phyloP scores from a whole-genome alignment of 2,113 vertebrate genomes.

The Hypanus sabinus region DNA sequence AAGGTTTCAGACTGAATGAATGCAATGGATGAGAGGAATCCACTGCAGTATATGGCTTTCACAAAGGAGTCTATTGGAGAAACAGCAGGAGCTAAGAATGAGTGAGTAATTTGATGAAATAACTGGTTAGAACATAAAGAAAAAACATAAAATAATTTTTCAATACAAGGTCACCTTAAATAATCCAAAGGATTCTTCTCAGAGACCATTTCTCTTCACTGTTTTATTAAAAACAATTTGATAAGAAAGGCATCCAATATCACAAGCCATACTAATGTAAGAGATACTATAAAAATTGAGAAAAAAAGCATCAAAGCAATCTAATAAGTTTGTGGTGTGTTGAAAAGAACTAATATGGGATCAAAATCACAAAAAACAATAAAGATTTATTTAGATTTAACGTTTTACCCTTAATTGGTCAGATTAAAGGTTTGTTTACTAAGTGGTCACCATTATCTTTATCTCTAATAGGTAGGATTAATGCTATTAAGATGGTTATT shows the following conservation, averaged over 20 bases:
- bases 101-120: not conserved
- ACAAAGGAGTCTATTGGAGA: not conserved
- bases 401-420: too few species aligned
- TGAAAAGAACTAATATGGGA: not conserved
- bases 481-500: too few species aligned
- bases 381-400: too few species aligned
- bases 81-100: not conserved
- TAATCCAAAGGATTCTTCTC: not conserved
- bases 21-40: not conserved
- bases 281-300: not conserved
- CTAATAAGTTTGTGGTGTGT: not conserved
- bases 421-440: too few species aligned
- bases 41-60: not conserved
- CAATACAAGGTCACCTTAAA: not conserved
- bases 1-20: not conserved
- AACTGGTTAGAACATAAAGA: not conserved
- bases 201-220: not conserved
- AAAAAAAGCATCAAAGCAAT: not conserved
- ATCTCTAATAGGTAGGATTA: too few species aligned
- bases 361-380: too few species aligned
- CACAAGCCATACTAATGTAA: not conserved
- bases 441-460: too few species aligned
- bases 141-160: not conserved
- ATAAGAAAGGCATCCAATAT: not conserved
- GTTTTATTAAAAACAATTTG: not conserved